Evolutionary conservation across 2,113 vertebrate genomes (phyloP).

Genomic region (Leuciscus idus): DNA sequence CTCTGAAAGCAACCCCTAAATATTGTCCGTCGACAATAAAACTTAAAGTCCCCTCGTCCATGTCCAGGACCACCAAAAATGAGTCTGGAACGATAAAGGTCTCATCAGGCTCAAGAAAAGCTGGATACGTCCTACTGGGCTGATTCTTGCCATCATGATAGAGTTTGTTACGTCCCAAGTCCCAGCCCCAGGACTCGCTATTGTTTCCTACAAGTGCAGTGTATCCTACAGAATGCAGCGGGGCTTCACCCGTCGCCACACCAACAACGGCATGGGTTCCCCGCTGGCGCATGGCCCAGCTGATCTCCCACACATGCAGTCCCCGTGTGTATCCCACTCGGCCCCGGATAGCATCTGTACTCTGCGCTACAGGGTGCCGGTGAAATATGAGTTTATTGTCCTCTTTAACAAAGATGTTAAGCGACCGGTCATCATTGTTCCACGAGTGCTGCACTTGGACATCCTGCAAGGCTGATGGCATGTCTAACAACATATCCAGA

Average conservation of each 20-base stretch:
- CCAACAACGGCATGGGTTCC: conserved; percentile 96
- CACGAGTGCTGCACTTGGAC: conserved; percentile 91
- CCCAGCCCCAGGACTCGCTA: conserved; percentile 97
- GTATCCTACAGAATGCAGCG: conserved; percentile 95
- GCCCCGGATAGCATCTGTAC: conserved; percentile 93
- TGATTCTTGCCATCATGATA: conserved; percentile 96
- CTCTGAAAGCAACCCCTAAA: conserved; percentile 93
- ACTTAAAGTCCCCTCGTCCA: conserved; percentile 96
- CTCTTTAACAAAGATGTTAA: conserved; percentile 98
- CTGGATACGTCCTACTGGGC: conserved; percentile 90
- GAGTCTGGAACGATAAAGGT: conserved; percentile 97
- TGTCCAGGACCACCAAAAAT: conserved; percentile 95
- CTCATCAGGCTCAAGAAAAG: conserved; percentile 92
- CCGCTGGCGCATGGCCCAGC: conserved; percentile 95
- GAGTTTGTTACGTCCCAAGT: conserved; percentile 96
- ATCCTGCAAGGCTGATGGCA: conserved; percentile 83
- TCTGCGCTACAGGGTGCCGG: conserved; percentile 97
- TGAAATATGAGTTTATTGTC: conserved; percentile 96
- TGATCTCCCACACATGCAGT: conserved; percentile 98
- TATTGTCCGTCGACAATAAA: conserved; percentile 98
- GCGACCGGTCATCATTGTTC: conserved; percentile 95
- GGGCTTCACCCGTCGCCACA: conserved; percentile 88
- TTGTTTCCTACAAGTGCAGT: conserved; percentile 94
- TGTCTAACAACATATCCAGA: conserved; percentile 93
- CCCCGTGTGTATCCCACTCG: conserved; percentile 92